A percentile compares a stretch with the other conserved stretches of the same genome.
Conservation (phyloP, 1,140 invertebrate genomes). For the Berghia stephanieae region DNA sequence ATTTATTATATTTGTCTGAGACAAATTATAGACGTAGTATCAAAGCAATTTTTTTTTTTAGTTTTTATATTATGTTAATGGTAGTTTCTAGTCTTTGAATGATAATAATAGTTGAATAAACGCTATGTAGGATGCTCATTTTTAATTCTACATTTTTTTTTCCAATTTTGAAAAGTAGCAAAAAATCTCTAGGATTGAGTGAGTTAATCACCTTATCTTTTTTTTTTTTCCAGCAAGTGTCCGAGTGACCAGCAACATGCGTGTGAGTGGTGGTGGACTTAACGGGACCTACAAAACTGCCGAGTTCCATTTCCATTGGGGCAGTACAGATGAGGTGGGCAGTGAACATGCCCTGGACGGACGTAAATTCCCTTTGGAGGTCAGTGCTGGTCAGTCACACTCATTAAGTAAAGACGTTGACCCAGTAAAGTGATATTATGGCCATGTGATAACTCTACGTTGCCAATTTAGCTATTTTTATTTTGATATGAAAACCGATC, state of each 20-base stretch:
- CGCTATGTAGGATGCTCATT: neutral
- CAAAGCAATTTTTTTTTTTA: neutral
- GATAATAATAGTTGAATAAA: neutral
- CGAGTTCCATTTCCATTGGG: slow-evolving; percentile 58
- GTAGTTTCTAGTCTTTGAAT: neutral
- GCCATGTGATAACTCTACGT: neutral
- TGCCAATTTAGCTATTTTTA: too few species aligned
- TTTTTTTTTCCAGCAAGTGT: slow-evolving; percentile 34
- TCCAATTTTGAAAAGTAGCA: neutral
- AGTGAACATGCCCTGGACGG: slow-evolving; percentile 51
- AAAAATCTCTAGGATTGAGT: too few species aligned
- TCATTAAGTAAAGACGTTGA: neutral
- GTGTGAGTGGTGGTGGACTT: slow-evolving; percentile 36
- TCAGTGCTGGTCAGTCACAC: slow-evolving; percentile 22
- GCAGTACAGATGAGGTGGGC: slow-evolving; percentile 39
- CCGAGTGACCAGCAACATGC: slow-evolving; percentile 29
- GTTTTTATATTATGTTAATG: neutral
- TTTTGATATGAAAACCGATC: too few species aligned
- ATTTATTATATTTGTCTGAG: too few species aligned
- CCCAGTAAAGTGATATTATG: neutral
- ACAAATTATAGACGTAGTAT: too few species aligned
- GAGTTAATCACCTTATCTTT: neutral
- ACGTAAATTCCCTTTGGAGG: slow-evolving; percentile 44
- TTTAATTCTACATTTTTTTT: neutral
- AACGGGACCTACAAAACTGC: slow-evolving; percentile 38